Evolutionary conservation across 2,888 invertebrate species (phyloP), one percentile per base, ranked within the genome.

Genomic region (Eulithis prunata): DNA sequence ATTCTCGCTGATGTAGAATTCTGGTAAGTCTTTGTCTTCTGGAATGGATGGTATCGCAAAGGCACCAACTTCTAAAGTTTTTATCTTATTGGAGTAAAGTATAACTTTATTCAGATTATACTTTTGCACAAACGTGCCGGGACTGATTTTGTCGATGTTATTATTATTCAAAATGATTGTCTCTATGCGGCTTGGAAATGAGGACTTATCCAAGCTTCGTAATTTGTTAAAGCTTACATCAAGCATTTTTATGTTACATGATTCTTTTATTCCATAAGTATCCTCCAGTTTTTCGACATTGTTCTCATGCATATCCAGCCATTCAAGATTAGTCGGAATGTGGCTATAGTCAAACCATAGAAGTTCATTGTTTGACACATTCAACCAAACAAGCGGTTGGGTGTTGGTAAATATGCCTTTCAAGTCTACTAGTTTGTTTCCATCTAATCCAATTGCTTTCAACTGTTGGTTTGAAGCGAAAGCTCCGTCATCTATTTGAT

Each of bases 291-390:
- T 95, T 74, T 95, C 94, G 78, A 97, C 95, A 90, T 95, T 94
- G 87, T 97, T 97, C 81, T 95, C 95, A 83, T 96, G 96, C 94
- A 97, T 95, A 86, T 97, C 97, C 64, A 97, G 90, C 96, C 96
- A 96, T 83, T 96, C 96, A 53, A 97, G 93, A 78, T 95, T 96
- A 2, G 94, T 84, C 12, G 97, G 97, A 77, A 97, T 94, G 79
- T 97, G 95, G 75, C 96, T 96, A 79, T 96, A 97, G 89, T 97
- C 97, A 87, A 97, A 97, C 95, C 96, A 95, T 69, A 95, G 92
- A 74, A 97, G 90, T 82, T 95, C 95, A 88, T 97, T 97, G 86
- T 96, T 95, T 57, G 96, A 96, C 65, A 97, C 96, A 88, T 97
- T 97, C 75, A 97, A 89, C 96, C 96, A 96, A 75, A 96, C 95